Evolutionary conservation across 2,797 vertebrate species (phyloP).

Genomic region (Arrhamphus sclerolepis): DNA sequence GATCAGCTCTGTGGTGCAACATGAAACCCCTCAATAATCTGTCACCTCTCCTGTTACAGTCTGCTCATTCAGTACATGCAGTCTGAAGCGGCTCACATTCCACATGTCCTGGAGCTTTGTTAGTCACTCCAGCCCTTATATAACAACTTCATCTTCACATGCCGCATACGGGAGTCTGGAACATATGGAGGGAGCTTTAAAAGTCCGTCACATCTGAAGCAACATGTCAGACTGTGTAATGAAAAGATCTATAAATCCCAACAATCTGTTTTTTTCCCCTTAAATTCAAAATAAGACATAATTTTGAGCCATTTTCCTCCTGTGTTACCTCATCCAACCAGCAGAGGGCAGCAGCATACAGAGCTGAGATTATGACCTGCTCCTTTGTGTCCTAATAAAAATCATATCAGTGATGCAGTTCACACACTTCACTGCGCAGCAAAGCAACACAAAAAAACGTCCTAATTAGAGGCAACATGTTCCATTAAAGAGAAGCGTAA

Average conservation of each 20-base stretch:
- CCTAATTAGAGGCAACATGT: too few species aligned
- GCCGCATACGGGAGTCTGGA: not conserved
- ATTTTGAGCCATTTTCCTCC: not conserved
- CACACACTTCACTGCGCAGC: constrained; percentile 5
- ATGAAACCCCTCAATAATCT: constrained; percentile 43
- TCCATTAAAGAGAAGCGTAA: not conserved
- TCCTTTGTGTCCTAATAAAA: not conserved
- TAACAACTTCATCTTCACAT: constrained; percentile 8
- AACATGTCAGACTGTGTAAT: not conserved
- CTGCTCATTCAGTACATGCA: constrained; percentile 40
- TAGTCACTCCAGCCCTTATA: constrained; percentile 7
- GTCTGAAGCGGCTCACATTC: constrained; percentile 43
- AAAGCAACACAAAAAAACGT: not conserved
- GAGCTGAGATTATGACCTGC: constrained; percentile 24
- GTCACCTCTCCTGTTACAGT: not conserved
- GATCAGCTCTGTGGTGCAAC: constrained; percentile 47
- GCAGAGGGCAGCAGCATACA: constrained; percentile 69
- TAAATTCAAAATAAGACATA: not conserved
- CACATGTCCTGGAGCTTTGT: constrained; percentile 26
- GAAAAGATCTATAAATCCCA: not conserved
- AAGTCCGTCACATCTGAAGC: not conserved
- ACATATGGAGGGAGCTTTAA: not conserved
- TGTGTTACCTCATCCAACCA: constrained; percentile 49
- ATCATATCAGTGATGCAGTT: not conserved
- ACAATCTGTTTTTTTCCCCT: too few species aligned